Conservation (phyloP, 1,140 invertebrate genomes). For the Drosophila quadrilineata region DNA sequence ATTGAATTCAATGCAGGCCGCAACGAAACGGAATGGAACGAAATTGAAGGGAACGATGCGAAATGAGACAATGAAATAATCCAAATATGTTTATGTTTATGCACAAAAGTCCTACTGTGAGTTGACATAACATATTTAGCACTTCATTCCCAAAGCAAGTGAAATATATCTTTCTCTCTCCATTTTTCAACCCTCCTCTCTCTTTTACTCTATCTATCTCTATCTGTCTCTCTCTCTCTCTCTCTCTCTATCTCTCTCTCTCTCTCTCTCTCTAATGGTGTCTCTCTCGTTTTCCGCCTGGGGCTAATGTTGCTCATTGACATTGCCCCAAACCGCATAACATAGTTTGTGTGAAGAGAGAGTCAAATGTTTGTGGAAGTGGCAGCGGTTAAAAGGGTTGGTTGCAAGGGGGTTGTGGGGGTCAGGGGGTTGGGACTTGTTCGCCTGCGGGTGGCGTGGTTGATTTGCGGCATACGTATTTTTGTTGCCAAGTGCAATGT, state of each 20-base stretch:
- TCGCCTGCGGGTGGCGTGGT: too few relatives aligned
- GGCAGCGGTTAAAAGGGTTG: not conserved
- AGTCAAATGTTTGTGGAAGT: not conserved
- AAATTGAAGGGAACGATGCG: not conserved
- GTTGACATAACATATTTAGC: conserved; percentile 27
- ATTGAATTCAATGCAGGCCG: conserved; percentile 10
- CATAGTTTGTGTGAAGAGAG: conserved; percentile 20
- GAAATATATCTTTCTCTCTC: conserved; percentile 14
- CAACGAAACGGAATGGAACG: conserved; percentile 2
- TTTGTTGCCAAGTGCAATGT: conserved; percentile 33
- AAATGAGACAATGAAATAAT: conserved; percentile 3
- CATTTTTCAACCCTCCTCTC: too few relatives aligned
- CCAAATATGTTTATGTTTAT: conserved; percentile 12
- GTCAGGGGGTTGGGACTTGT: not conserved
- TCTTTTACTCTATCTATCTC: not conserved
- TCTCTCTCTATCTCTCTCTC: not conserved
- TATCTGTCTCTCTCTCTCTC: not conserved
- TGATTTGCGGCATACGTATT: conserved; percentile 1
- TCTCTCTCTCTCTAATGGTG: not conserved
- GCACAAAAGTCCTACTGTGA: not conserved
- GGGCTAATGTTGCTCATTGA: not conserved
- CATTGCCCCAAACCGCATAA: conserved; percentile 16
- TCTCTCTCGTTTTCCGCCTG: not conserved
- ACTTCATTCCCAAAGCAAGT: conserved; percentile 44
- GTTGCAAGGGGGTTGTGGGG: not conserved